Conservation (phyloP, 2,888 invertebrate species). For the Seira musarum region DNA sequence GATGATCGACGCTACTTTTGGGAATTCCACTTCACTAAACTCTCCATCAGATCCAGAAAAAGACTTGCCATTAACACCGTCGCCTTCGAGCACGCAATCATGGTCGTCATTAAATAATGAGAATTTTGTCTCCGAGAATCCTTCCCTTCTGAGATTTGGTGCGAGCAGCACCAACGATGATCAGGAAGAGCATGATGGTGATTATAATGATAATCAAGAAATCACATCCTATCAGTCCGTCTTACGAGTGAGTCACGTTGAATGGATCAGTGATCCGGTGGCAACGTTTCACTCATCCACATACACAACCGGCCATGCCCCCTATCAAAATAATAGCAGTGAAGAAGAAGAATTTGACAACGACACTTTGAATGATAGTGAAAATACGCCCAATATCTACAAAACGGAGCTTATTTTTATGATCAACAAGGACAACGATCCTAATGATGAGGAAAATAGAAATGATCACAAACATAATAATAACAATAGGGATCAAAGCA, state of each 20-base stretch:
- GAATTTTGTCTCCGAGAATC: conserved; percentile 16
- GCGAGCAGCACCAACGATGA: too few relatives aligned
- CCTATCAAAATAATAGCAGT: not conserved
- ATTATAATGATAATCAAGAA: conserved; percentile 1
- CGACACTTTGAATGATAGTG: conserved; percentile 23
- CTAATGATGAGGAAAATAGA: not conserved
- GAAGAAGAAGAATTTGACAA: not conserved
- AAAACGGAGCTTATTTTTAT: conserved; percentile 47
- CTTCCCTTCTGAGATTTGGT: conserved; percentile 6
- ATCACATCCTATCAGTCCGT: conserved; percentile 29
- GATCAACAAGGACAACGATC: conserved; percentile 15
- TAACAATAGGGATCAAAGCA: not conserved
- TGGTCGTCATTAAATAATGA: conserved; percentile 42
- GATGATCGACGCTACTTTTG: not conserved
- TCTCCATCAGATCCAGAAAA: not conserved
- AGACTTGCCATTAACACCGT: not conserved
- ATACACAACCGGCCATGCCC: too few relatives aligned
- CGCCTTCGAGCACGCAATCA: not conserved
- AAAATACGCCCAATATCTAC: conserved; percentile 24
- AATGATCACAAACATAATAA: not conserved
- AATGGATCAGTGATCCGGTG: conserved; percentile 30
- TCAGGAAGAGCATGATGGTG: too few relatives aligned
- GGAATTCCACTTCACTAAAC: conserved; percentile 8
- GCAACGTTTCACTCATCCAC: not conserved
- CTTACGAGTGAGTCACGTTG: conserved; percentile 35